Evolutionary conservation across 1,140 invertebrate genomes (phyloP), one percentile per base, ranked within the genome.

Genomic region (Papilio dardanus): DNA sequence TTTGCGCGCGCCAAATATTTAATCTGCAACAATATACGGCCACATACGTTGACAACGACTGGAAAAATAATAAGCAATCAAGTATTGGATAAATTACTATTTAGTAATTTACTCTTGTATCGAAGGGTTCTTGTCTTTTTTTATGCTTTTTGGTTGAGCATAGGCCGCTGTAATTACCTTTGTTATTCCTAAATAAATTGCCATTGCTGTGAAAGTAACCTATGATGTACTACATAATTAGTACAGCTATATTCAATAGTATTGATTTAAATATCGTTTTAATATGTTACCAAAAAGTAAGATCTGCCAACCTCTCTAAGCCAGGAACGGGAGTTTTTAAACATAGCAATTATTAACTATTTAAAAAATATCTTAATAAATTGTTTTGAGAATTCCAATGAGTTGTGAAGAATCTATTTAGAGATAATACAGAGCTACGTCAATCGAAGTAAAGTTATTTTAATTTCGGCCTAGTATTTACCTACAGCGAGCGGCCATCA

Each of bases 401-500:
- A 62, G 28, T 62, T 62, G 24, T 62, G 21, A 30, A 62, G 12
- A 62, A 14, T 62, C 21, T 62, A 28, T 28, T 62, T 30, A 6
- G 12, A 12, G 12, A 14, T 14, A 62, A 62, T 12, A 40, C 67
- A 40, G 16, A 69, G 35, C 21, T 69, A 68, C 66, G 67, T 69
- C 31, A 69, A 69, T 69, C 35, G 31, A 69, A 69, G 67, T 2
- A 24, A 69, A 69, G 19, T 69, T 68, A 40, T 69, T 69, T 69
- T 37, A 69, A 69, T 69, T 69, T 69, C 35, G 67, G 67, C 67
- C 67, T 40, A 69, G 21, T 69, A 35, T 69, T 69, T 69, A n/a
- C n/a, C n/a, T n/a, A 35, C 30, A 30, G 35, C 10, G 31, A 40
- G 35, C 67, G 33, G 21, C 67, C 33, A 69, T 37, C 21, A 69